Conservation (phyloP, 2,113 vertebrate genomes). For the Cavia aperea region DNA sequence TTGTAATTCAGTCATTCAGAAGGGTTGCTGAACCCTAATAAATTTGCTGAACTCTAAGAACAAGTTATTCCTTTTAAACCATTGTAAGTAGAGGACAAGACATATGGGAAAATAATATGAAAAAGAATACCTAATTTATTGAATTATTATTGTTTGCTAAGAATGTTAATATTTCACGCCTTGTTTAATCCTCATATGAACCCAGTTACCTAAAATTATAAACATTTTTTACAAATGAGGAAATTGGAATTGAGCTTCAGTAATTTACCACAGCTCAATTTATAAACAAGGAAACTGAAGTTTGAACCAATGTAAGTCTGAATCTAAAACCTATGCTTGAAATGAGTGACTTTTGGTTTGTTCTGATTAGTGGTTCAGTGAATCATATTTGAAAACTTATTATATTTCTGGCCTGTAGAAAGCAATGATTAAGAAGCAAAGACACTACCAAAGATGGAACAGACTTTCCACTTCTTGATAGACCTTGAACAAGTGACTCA, state of each 20-base stretch:
- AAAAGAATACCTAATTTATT: background rate
- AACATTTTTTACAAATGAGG: conserved; percentile 3
- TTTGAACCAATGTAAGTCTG: background rate
- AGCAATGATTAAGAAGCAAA: background rate
- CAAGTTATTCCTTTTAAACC: background rate
- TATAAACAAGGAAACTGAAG: background rate
- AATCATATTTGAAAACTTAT: background rate
- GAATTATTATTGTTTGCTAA: background rate
- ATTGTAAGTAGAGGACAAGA: background rate
- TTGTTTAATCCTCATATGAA: background rate
- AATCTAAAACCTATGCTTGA: background rate
- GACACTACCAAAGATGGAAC: background rate
- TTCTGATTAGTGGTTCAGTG: background rate
- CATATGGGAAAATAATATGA: background rate
- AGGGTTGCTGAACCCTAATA: background rate
- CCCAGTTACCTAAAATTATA: background rate
- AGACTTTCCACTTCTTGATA: background rate
- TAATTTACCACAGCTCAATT: background rate
- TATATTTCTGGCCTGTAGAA: background rate
- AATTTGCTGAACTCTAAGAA: background rate
- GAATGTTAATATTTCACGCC: background rate
- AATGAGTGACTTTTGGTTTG: background rate
- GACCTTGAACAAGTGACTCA: background rate
- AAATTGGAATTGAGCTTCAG: background rate
- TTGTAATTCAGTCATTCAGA: background rate